Percentiles rank a stretch among this genome's conserved stretches.
Conservation (phyloP, 2,888 invertebrate species). For the Chaetoderma sp. region DNA sequence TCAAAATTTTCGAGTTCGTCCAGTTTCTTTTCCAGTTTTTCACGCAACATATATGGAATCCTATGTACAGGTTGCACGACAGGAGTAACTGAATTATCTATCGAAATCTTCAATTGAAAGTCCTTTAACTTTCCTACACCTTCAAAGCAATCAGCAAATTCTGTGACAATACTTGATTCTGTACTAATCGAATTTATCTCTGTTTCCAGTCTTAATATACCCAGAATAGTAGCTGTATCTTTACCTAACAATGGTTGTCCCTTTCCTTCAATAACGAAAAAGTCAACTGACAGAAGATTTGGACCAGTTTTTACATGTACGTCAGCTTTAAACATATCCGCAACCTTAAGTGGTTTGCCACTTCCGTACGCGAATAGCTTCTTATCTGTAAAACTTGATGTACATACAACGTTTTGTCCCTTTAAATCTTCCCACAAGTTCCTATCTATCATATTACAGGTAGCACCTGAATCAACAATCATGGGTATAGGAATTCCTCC, state of each 20-base stretch:
- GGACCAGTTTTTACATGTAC: too few species aligned
- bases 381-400: too few species aligned
- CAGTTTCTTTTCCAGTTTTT: conserved; percentile 23
- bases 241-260: not conserved
- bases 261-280: not conserved
- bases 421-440: conserved; percentile 10
- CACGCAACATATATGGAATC: conserved; percentile 20
- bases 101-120: conserved; percentile 15
- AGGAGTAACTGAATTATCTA: conserved; percentile 21
- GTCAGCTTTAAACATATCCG: conserved; percentile 22
- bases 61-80: conserved; percentile 21
- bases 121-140: conserved; percentile 33
- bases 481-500: not conserved
- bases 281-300: not conserved
- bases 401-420: not conserved
- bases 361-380: conserved; percentile 17
- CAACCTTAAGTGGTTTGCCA: conserved; percentile 9
- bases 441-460: conserved; percentile 15
- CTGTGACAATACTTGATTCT: too few species aligned
- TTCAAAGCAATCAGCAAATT: conserved; percentile 18
- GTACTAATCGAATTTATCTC: too few species aligned
- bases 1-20: conserved; percentile 14
- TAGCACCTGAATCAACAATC: conserved; percentile 9
- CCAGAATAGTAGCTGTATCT: not conserved
- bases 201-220: not conserved